phyloP scores from a whole-genome alignment of 2,113 vertebrate species.

The Tychaedon coryphoeus region DNA sequence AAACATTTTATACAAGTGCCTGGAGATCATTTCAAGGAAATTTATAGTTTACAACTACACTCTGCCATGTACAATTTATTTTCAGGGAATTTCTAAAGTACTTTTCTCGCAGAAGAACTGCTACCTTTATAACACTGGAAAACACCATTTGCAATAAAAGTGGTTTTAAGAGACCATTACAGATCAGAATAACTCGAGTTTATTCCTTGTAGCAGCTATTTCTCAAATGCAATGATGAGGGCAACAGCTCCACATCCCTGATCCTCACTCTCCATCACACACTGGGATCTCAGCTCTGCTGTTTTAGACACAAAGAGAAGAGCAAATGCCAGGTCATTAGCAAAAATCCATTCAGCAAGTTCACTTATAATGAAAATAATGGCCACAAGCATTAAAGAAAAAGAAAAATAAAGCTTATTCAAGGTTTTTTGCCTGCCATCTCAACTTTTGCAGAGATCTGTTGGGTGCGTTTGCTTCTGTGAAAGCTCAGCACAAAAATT shows the following conservation, averaged over 20 bases:
- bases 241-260: background rate
- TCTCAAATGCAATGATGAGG: background rate
- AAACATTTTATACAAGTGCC: background rate
- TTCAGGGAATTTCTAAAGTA: background rate
- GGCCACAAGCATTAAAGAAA: background rate
- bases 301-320: background rate
- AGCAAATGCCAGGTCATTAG: constrained; percentile 14
- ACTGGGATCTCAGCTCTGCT: background rate
- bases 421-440: background rate
- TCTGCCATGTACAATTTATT: background rate
- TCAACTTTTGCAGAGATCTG: background rate
- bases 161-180: constrained; percentile 5
- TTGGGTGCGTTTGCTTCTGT: background rate
- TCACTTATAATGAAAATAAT: constrained; percentile 6
- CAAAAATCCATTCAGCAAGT: constrained; percentile 1
- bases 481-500: constrained; percentile 18
- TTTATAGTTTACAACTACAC: background rate
- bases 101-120: background rate
- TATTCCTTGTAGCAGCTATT: constrained; percentile 29
- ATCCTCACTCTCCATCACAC: background rate
- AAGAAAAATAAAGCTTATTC: constrained; percentile 5
- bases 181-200: background rate
- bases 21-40: background rate
- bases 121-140: background rate
- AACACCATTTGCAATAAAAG: constrained; percentile 27